phyloP scores from a whole-genome alignment of 2,888 invertebrate species.

The Microctonus hyperodae region DNA sequence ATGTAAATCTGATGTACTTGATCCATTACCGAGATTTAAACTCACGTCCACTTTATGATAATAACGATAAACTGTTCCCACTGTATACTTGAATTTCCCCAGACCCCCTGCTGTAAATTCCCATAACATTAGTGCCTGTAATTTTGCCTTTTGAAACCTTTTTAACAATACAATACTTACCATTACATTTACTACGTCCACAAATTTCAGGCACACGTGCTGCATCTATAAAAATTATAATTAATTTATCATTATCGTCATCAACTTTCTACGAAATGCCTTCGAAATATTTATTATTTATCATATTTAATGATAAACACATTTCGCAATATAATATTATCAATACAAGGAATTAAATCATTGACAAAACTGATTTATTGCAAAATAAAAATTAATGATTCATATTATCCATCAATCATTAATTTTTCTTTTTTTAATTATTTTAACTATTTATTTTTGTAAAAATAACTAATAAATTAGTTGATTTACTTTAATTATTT shows the following conservation, averaged over 20 bases:
- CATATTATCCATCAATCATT: too few relatives aligned
- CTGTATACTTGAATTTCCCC: conserved; percentile 71
- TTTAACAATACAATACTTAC: conserved; percentile 42
- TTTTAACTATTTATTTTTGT: too few relatives aligned
- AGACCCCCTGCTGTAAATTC: conserved; percentile 63
- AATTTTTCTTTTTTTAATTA: too few relatives aligned
- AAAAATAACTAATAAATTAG: too few relatives aligned
- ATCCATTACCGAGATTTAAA: conserved; percentile 60
- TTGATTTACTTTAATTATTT: too few relatives aligned
- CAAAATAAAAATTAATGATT: too few relatives aligned
- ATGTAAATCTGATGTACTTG: conserved; percentile 73
- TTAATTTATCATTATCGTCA: neutral
- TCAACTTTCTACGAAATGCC: neutral
- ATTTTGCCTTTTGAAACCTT: neutral
- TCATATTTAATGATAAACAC: neutral
- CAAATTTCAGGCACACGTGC: conserved; percentile 51
- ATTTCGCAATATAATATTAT: neutral
- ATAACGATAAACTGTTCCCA: conserved; percentile 72
- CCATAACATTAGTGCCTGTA: neutral
- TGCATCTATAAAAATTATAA: conserved; percentile 46
- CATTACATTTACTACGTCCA: conserved; percentile 55
- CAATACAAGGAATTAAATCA: neutral
- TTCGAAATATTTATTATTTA: neutral
- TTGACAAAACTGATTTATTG: conserved; percentile 10
- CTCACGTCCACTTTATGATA: conserved; percentile 76